Conservation (phyloP, 2,113 vertebrate genomes). For the Trematocara marginatum region DNA sequence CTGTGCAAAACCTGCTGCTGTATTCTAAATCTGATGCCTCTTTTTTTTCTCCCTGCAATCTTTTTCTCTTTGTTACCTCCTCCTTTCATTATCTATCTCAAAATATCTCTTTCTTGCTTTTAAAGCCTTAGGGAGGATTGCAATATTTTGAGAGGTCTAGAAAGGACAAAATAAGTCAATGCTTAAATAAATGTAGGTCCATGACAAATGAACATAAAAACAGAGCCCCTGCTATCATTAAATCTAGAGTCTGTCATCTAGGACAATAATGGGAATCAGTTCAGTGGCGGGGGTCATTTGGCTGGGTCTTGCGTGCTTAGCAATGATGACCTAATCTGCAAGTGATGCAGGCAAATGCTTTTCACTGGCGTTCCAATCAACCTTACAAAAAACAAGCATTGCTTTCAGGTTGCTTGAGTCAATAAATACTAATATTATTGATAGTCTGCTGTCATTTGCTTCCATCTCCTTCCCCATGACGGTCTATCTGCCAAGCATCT, state of each 20-base stretch:
- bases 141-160: background rate
- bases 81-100: background rate
- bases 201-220: background rate
- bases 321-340: background rate
- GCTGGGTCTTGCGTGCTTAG: background rate
- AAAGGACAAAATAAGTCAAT: background rate
- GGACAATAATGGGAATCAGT: background rate
- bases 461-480: background rate
- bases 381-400: background rate
- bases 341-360: background rate
- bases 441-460: background rate
- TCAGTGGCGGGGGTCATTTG: background rate
- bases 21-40: background rate
- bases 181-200: background rate
- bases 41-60: background rate
- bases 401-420: background rate
- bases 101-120: background rate
- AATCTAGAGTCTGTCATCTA: background rate
- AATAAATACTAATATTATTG: background rate
- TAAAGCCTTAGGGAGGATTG: background rate
- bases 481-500: constrained; percentile 24
- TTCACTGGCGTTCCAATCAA: background rate
- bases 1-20: background rate
- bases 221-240: background rate
- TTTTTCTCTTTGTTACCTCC: background rate